These are phyloP conservation scores for Peromyscus attwateri DNA, from an alignment of 2,797 vertebrate species.

Conservation along the genomic window DNA sequence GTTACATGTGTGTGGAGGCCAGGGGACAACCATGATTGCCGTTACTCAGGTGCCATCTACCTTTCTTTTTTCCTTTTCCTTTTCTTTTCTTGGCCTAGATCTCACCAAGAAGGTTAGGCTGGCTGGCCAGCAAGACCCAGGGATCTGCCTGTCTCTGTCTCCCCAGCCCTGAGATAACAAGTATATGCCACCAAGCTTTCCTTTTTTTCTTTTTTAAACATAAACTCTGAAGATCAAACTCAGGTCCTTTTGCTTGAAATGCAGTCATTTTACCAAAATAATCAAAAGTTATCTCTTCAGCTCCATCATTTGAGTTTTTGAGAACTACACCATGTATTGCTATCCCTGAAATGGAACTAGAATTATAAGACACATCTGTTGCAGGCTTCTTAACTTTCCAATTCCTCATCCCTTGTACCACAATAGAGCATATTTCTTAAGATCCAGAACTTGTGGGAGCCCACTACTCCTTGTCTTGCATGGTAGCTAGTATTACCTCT, in stretches of 20 bases:
- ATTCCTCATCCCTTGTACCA: background rate
- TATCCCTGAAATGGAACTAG: background rate
- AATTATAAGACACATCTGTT: background rate
- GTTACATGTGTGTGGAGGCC: background rate
- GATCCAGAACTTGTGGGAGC: background rate
- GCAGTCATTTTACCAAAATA: background rate
- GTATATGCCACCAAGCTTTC: background rate
- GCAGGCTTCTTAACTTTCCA: background rate
- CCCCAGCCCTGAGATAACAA: too few species aligned
- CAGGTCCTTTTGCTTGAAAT: background rate
- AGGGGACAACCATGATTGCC: background rate
- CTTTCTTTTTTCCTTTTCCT: background rate
- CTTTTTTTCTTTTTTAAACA: background rate
- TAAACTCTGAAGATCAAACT: background rate
- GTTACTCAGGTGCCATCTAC: background rate
- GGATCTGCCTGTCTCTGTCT: background rate
- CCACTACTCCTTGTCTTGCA: rapidly evolving
- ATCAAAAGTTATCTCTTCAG: background rate
- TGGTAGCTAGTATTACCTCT: background rate
- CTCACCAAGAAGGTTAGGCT: background rate
- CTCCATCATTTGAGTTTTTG: background rate
- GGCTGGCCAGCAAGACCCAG: background rate
- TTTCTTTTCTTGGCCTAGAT: background rate
- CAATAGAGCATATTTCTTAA: background rate
- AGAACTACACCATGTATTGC: background rate